These are phyloP conservation scores for Gobio occitaniae DNA, from an alignment of 2,797 vertebrate genomes.

Conservation along the genomic window DNA sequence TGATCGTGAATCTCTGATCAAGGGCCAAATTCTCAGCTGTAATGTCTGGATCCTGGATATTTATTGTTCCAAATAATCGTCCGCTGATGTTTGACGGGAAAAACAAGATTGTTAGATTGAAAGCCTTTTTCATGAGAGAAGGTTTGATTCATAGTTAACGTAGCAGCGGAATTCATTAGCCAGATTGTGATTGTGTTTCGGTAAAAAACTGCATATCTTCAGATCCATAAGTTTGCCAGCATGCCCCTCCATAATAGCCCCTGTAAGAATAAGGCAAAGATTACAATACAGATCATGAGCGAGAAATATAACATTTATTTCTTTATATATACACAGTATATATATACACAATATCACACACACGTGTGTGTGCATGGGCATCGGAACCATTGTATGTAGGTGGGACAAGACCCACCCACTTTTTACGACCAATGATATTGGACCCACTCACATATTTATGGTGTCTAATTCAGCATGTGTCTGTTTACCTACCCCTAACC, in stretches of 20 bases:
- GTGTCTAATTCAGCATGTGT: too few species aligned
- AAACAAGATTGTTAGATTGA: neutral
- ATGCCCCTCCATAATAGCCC: slow-evolving; percentile 87
- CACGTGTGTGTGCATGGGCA: too few species aligned
- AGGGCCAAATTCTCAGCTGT: slow-evolving; percentile 3
- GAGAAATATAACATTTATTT: neutral
- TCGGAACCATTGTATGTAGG: too few species aligned
- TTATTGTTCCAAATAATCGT: slow-evolving; percentile 3
- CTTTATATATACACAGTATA: neutral
- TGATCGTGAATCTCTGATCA: slow-evolving; percentile 6
- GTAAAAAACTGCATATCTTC: slow-evolving; percentile 87
- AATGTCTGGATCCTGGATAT: neutral
- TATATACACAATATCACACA: too few species aligned
- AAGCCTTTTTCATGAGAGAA: slow-evolving; percentile 67
- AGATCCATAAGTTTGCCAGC: slow-evolving; percentile 84
- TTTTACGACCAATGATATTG: too few species aligned
- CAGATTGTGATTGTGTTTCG: slow-evolving; percentile 86
- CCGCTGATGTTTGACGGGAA: neutral
- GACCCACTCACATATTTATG: too few species aligned
- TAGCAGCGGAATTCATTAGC: slow-evolving; percentile 95
- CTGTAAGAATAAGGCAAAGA: slow-evolving; percentile 68
- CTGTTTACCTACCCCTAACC: too few species aligned
- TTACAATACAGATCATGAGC: neutral
- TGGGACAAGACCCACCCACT: too few species aligned
- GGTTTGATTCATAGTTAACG: slow-evolving; percentile 86